Percentiles rank a stretch among this genome's conserved stretches.
phyloP scores from a whole-genome alignment of 2,888 invertebrate genomes.

The Hydrotaea cyrtoneurina region DNA sequence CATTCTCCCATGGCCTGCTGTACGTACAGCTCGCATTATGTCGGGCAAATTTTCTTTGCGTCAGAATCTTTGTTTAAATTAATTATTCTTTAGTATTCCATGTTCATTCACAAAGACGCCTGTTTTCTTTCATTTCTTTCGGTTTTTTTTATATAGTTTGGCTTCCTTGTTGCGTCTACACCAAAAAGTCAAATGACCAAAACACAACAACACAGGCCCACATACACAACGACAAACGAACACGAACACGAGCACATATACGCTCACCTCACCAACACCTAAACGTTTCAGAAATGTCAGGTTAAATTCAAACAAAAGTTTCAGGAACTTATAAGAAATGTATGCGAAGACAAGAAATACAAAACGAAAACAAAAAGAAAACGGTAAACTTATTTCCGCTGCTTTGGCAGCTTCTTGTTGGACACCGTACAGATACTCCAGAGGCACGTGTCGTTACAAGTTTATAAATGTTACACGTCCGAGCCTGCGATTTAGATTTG shows the following conservation, averaged over 20 bases:
- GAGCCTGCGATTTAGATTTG: background rate
- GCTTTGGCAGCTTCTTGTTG: background rate
- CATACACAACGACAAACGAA: background rate
- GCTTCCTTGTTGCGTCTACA: background rate
- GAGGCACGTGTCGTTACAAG: constrained; percentile 2
- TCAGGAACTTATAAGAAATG: constrained; percentile 40
- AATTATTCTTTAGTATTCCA: constrained; percentile 51
- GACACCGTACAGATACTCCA: background rate
- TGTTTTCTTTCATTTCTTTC: background rate
- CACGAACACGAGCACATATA: background rate
- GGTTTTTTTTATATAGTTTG: too few species aligned
- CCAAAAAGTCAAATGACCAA: constrained; percentile 31
- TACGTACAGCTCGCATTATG: background rate
- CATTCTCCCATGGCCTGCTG: background rate
- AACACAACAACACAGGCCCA: background rate
- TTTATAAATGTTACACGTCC: background rate
- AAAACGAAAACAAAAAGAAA: background rate
- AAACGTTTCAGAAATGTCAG: constrained; percentile 47
- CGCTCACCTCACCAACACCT: background rate
- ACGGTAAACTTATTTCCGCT: background rate
- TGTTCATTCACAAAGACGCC: background rate
- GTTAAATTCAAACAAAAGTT: constrained; percentile 52
- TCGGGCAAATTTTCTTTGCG: background rate
- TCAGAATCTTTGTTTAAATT: constrained; percentile 46
- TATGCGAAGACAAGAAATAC: constrained; percentile 5